Evolutionary conservation across 2,888 invertebrate genomes (phyloP), one percentile per base, ranked within the genome.

Genomic region (Fissipunctia ypsillon): DNA sequence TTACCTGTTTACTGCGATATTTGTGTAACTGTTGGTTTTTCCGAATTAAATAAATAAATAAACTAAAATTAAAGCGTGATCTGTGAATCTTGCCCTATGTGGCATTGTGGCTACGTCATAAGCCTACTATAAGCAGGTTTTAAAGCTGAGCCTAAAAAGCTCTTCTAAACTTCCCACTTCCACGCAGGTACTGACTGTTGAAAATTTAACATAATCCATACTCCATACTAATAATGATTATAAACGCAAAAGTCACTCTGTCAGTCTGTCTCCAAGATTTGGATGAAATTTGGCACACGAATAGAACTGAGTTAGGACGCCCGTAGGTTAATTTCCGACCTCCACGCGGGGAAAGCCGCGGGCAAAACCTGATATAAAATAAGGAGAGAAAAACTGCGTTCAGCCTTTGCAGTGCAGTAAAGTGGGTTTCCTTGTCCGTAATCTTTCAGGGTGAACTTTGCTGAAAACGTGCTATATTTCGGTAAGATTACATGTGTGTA

Each of bases 381-480:
- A 50, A 35, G 16, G 16, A 56, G 4, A 22, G n/a, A 65, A 45
- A 73, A 70, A 70, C 16, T 61, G 35, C 69, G 70, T 50, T 66
- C 52, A 35, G 28, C 63, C 14, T 43, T 45, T 19, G n/a, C 38
- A 12, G 28, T 68, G 81, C 75, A 73, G 71, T 73, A 70, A 84
- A 86, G 86, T 87, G 84, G 38, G 56, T 80, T 86, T 84, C 67
- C 86, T 75, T 86, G 88, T 86, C n/a, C 80, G 67, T 67, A 78
- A 84, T 84, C 76, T 78, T 80, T 84, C 72, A 77, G 60, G 31
- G 52, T 66, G 71, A 78, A 71, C 70, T 61, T 56, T 43, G 60
- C 63, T 64, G 45, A 52, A 66, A 66, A 63, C 70, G 78, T 73
- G 79, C 73, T 79, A 81, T 80, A 84, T 78, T 85, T 80, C 60